Evolutionary conservation across 1,140 invertebrate genomes (phyloP).

Genomic region (Diabrotica undecimpunctata): DNA sequence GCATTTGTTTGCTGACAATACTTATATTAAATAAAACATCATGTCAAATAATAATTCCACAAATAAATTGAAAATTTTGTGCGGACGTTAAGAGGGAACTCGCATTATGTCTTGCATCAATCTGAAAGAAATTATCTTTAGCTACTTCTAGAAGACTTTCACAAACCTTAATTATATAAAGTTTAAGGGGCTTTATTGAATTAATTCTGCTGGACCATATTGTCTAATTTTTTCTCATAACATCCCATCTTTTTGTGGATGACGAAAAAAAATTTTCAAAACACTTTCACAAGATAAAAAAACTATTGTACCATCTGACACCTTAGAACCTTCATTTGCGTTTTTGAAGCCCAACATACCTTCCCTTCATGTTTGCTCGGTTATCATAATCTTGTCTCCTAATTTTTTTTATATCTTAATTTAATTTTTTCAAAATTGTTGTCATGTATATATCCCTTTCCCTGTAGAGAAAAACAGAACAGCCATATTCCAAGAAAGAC

Average conservation of each 20-base stretch:
- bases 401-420: too few relatives aligned
- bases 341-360: constrained; percentile 33
- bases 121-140: constrained; percentile 19
- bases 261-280: constrained; percentile 23
- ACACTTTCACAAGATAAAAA: constrained; percentile 23
- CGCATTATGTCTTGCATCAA: constrained; percentile 28
- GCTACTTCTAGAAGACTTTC: too few relatives aligned
- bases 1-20: constrained; percentile 21
- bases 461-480: too few relatives aligned
- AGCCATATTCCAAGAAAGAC: too few relatives aligned
- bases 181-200: constrained; percentile 19
- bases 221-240: constrained; percentile 26
- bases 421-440: constrained; percentile 10
- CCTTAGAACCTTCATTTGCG: constrained; percentile 26
- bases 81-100: constrained; percentile 20
- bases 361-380: constrained; percentile 44
- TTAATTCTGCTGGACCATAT: constrained; percentile 29
- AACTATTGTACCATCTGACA: constrained; percentile 15
- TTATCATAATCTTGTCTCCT: too few relatives aligned
- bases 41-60: too few relatives aligned
- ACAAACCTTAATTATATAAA: constrained; percentile 16
- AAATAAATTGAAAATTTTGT: constrained; percentile 32
- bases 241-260: constrained; percentile 18
- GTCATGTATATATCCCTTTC: constrained; percentile 8
- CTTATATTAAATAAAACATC: constrained; percentile 29